phyloP scores from a whole-genome alignment of 1,140 invertebrate species.

The Varroa destructor region DNA sequence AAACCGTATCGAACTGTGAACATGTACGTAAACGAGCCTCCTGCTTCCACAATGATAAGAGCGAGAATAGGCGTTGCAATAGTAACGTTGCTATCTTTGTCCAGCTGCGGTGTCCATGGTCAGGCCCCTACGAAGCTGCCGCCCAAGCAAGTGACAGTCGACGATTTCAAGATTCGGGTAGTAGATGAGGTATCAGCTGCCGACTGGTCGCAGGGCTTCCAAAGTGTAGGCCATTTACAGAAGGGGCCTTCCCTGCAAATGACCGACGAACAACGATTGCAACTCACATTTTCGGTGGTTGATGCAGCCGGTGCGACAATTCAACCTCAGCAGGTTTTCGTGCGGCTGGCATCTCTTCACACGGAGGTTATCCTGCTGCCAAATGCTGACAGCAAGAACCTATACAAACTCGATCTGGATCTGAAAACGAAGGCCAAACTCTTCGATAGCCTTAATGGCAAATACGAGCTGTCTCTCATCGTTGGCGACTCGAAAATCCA shows the following conservation, averaged over 20 bases:
- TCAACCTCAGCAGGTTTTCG: conserved; percentile 22
- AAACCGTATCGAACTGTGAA: no score
- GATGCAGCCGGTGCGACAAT: background rate
- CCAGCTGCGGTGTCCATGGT: background rate
- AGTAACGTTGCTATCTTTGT: no score
- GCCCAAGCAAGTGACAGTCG: background rate
- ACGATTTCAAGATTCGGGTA: background rate
- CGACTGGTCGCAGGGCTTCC: conserved; percentile 14
- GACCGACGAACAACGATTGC: conserved; percentile 11
- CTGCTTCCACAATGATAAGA: no score
- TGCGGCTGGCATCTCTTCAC: background rate
- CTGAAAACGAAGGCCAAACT: conserved; percentile 62
- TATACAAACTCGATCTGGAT: conserved; percentile 44
- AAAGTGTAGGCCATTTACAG: background rate
- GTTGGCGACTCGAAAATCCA: conserved; percentile 69
- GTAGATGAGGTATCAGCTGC: conserved; percentile 12
- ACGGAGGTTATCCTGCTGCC: conserved; percentile 2
- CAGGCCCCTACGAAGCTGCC: background rate
- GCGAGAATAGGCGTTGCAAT: no score
- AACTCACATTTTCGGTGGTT: background rate
- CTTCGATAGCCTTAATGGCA: conserved; percentile 59
- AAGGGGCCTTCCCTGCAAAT: background rate
- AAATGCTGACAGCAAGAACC: background rate
- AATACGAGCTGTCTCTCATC: conserved; percentile 67
- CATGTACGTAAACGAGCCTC: no score